Conservation (phyloP, 2,113 vertebrate genomes). For the Atractosteus spatula region DNA sequence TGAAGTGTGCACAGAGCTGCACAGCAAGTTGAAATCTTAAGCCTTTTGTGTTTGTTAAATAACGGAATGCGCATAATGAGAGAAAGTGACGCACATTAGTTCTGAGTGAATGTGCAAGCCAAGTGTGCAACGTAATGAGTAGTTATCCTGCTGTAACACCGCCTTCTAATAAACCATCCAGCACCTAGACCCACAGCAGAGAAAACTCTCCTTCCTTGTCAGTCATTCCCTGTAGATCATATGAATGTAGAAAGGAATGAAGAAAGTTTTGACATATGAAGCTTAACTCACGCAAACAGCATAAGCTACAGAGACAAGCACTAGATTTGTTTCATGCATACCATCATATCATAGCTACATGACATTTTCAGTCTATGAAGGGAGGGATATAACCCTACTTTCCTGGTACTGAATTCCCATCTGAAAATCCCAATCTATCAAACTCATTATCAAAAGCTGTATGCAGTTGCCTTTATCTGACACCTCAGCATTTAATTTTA, state of each 20-base stretch:
- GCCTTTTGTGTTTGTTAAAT: slow-evolving; percentile 84
- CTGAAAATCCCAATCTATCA: too few species aligned
- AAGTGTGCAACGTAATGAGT: slow-evolving; percentile 81
- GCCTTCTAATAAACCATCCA: slow-evolving; percentile 54
- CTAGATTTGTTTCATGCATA: too few species aligned
- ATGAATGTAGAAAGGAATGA: slow-evolving; percentile 74
- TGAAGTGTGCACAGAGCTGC: slow-evolving; percentile 50
- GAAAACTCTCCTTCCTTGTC: slow-evolving; percentile 69
- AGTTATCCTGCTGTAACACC: slow-evolving; percentile 64
- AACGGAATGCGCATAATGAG: slow-evolving; percentile 82
- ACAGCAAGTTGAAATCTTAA: slow-evolving; percentile 79
- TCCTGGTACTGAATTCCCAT: too few species aligned
- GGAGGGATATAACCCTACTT: too few species aligned
- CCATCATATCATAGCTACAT: too few species aligned
- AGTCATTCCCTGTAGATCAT: slow-evolving; percentile 72
- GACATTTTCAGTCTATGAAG: too few species aligned
- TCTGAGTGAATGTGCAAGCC: slow-evolving; percentile 83
- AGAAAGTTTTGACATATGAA: slow-evolving; percentile 58
- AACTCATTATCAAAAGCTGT: too few species aligned
- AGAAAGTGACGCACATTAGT: slow-evolving; percentile 84
- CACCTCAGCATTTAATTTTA: too few species aligned
- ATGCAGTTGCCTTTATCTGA: too few species aligned
- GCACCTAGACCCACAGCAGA: slow-evolving; percentile 68
- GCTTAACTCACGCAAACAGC: too few species aligned
- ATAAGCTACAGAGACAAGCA: too few species aligned